Percentiles rank a stretch among this genome's conserved stretches.
Evolutionary conservation across 2,888 invertebrate species (phyloP).

Genomic region (Polymixis flavicincta): DNA sequence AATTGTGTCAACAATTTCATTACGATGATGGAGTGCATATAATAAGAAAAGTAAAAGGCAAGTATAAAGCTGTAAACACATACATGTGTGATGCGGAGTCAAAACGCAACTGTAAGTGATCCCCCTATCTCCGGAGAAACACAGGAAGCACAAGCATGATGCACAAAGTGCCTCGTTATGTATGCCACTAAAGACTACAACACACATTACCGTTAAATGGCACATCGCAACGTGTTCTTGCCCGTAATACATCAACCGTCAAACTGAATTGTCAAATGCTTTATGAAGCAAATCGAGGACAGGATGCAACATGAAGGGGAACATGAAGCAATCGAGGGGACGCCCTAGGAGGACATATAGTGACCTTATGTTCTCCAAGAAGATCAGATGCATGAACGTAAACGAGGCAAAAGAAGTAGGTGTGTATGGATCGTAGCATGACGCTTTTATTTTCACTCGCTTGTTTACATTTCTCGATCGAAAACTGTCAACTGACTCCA

Average conservation of each 20-base stretch:
- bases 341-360: no score
- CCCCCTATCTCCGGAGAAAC: neutral
- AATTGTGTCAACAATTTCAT: neutral
- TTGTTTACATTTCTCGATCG: no score
- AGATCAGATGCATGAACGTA: no score
- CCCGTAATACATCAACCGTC: no score
- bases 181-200: neutral
- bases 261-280: neutral
- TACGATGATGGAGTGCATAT: neutral
- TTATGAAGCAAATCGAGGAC: neutral
- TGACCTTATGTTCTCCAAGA: no score
- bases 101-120: neutral
- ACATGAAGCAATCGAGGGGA: neutral
- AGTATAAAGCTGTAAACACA: neutral
- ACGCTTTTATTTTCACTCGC: no score
- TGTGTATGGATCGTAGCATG: no score
- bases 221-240: neutral
- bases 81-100: no score
- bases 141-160: neutral
- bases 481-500: no score
- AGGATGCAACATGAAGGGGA: no score
- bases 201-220: neutral
- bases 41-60: slow-evolving; percentile 4
- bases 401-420: no score
- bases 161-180: neutral